Percentiles rank a stretch among this genome's conserved stretches.
Evolutionary conservation across 2,888 invertebrate genomes (phyloP).

Genomic region (Pachliopta kotzebuea): DNA sequence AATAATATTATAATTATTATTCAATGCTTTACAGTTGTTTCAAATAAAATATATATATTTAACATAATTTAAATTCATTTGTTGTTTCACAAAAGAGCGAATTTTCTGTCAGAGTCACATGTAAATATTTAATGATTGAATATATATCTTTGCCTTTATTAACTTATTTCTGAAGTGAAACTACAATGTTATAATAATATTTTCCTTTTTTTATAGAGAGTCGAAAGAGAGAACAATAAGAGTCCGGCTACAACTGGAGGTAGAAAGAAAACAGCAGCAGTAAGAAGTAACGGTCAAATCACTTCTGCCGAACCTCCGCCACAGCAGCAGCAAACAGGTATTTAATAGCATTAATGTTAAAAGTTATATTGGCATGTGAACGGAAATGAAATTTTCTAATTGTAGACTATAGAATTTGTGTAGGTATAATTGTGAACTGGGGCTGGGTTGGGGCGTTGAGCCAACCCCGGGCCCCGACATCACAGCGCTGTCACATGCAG

Average conservation of each 20-base stretch:
- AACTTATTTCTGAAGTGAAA: background rate
- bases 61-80: too few species aligned
- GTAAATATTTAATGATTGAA: too few species aligned
- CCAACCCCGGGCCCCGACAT: conserved; percentile 47
- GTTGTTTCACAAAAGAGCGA: too few species aligned
- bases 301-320: conserved; percentile 56
- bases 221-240: conserved; percentile 69
- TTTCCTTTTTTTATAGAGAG: conserved; percentile 58
- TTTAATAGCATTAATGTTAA: background rate
- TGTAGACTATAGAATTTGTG: background rate
- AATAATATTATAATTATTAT: background rate
- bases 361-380: background rate
- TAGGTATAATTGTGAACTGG: conserved; percentile 3
- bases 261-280: conserved; percentile 63
- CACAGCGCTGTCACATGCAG: conserved; percentile 56
- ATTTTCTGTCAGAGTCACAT: too few species aligned
- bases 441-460: conserved; percentile 29
- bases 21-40: too few species aligned
- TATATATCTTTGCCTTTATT: too few species aligned
- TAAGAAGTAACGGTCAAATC: conserved; percentile 71
- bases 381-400: background rate
- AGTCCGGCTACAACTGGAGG: conserved; percentile 71
- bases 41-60: too few species aligned
- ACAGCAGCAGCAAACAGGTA: conserved; percentile 52
- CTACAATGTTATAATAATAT: background rate